These are phyloP conservation scores for Phania funesta DNA, from an alignment of 2,888 invertebrate species.

Conservation along the genomic window DNA sequence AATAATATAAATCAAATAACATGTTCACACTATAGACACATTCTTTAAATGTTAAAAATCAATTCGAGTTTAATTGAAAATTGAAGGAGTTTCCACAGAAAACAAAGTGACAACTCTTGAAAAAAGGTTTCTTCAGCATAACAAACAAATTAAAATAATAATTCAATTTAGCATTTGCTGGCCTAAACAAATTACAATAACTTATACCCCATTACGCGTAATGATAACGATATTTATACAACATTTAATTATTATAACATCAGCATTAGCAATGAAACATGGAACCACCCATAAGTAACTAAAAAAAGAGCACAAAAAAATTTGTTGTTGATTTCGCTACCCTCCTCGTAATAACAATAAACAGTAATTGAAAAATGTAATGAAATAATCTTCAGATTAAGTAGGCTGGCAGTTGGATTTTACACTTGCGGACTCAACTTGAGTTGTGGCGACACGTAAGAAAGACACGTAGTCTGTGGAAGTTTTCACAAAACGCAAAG, in stretches of 20 bases:
- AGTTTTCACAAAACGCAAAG: slow-evolving; percentile 38
- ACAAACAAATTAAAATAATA: neutral
- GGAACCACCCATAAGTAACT: slow-evolving; percentile 52
- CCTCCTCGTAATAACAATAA: slow-evolving; percentile 12
- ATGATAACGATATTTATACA: neutral
- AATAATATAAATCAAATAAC: slow-evolving; percentile 2
- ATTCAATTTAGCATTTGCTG: too few relatives aligned
- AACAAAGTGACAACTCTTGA: neutral
- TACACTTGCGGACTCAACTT: slow-evolving; percentile 24
- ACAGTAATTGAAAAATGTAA: slow-evolving; percentile 58
- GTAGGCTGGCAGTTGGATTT: slow-evolving; percentile 55
- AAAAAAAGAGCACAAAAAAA: slow-evolving; percentile 55
- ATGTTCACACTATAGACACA: slow-evolving; percentile 66
- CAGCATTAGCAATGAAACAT: slow-evolving; percentile 6
- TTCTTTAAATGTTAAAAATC: neutral
- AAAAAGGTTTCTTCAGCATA: neutral
- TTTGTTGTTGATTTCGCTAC: slow-evolving; percentile 7
- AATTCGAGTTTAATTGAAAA: slow-evolving; percentile 57
- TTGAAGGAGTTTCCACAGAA: slow-evolving; percentile 68
- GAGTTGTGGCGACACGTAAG: neutral
- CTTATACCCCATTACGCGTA: neutral
- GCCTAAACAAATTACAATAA: slow-evolving; percentile 1
- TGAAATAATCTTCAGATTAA: slow-evolving; percentile 66
- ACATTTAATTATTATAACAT: slow-evolving; percentile 5
- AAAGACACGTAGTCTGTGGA: neutral